Percentiles rank a stretch among this genome's conserved stretches.
Conservation (phyloP, 2,113 vertebrate species). For the Ctenodactylus gundi region DNA sequence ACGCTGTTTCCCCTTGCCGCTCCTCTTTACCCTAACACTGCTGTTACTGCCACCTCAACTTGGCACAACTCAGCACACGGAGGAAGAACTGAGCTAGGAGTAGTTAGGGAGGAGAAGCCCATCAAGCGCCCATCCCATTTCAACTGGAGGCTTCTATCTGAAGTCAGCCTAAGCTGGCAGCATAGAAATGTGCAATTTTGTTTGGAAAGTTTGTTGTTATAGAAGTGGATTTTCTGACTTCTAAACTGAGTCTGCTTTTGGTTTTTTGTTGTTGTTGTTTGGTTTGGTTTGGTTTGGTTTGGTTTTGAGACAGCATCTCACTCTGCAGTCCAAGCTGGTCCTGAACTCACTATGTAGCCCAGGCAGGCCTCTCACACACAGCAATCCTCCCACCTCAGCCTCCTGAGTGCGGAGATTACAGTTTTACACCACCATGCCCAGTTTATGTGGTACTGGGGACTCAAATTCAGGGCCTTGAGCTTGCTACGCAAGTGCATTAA, state of each 20-base stretch:
- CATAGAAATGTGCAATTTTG: not conserved
- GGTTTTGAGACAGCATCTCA: too few species aligned
- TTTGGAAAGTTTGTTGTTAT: not conserved
- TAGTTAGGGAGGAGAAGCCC: not conserved
- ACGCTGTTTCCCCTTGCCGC: not conserved
- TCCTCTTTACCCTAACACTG: not conserved
- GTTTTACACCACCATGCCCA: too few species aligned
- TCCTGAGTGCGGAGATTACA: too few species aligned
- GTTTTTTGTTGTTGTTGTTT: too few species aligned
- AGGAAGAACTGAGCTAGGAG: not conserved
- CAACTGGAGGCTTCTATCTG: not conserved
- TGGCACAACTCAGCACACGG: not conserved
- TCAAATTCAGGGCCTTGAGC: too few species aligned
- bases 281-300: too few species aligned
- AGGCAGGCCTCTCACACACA: too few species aligned
- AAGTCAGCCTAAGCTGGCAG: not conserved
- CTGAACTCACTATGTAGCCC: too few species aligned
- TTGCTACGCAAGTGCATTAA: too few species aligned
- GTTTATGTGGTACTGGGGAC: too few species aligned
- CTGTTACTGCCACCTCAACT: not conserved
- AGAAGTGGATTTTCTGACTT: conserved; percentile 26
- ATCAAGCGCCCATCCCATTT: not conserved
- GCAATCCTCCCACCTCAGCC: too few species aligned
- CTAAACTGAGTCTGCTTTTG: not conserved
- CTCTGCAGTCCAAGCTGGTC: too few species aligned